Evolutionary conservation across 2,888 invertebrate genomes (phyloP).

Genomic region (Tuberolachnus salignus): DNA sequence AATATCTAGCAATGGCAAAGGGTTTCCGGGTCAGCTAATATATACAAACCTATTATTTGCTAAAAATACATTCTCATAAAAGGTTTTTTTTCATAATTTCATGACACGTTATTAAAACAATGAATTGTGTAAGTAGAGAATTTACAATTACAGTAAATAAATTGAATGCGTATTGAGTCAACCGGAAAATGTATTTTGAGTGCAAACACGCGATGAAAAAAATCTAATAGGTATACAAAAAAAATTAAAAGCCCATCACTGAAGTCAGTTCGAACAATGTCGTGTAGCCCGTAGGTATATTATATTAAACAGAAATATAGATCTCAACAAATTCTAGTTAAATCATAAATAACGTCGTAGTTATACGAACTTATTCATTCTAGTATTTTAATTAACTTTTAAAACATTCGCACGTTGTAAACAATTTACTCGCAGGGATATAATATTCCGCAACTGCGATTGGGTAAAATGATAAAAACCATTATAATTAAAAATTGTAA

Average conservation of each 20-base stretch:
- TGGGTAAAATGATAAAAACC: constrained; percentile 13
- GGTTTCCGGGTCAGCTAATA: too few species aligned
- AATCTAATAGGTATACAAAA: background rate
- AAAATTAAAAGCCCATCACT: constrained; percentile 2
- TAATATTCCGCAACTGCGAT: background rate
- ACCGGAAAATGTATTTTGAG: background rate
- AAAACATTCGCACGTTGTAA: constrained; percentile 14
- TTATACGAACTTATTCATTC: constrained; percentile 26
- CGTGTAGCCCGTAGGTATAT: constrained; percentile 1
- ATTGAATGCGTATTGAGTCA: constrained; percentile 10
- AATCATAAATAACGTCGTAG: constrained; percentile 16
- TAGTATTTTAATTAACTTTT: constrained; percentile 31
- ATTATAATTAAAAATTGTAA: constrained; percentile 19
- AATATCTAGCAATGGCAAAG: too few species aligned
- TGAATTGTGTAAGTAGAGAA: background rate
- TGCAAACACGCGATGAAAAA: background rate
- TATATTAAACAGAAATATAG: too few species aligned
- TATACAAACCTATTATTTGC: too few species aligned
- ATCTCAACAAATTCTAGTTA: too few species aligned
- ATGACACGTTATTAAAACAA: background rate
- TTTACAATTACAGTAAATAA: constrained; percentile 23
- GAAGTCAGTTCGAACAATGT: constrained; percentile 23
- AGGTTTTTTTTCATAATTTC: background rate
- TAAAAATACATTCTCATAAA: too few species aligned
- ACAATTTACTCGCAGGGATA: background rate